Evolutionary conservation across 1,140 invertebrate genomes (phyloP).

Genomic region (Zaprionus davidi): DNA sequence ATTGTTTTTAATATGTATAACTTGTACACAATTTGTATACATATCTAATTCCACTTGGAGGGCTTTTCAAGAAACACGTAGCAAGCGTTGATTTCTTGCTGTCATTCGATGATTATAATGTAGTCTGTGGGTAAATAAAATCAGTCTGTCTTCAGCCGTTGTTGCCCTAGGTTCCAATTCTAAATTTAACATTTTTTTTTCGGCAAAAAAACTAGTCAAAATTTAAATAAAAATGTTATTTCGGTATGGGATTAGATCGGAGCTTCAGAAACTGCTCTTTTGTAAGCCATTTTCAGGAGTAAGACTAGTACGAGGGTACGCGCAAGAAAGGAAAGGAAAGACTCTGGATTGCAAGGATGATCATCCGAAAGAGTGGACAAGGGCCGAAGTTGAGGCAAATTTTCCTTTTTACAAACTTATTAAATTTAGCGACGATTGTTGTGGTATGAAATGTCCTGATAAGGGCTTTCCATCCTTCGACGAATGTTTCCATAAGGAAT

Average conservation of each 20-base stretch:
- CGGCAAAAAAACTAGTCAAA: neutral
- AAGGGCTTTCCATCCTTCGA: slow-evolving; percentile 28
- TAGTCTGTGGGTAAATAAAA: neutral
- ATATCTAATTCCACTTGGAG: no score
- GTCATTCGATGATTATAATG: neutral
- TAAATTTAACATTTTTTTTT: neutral
- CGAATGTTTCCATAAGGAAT: slow-evolving; percentile 29
- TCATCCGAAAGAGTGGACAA: slow-evolving; percentile 16
- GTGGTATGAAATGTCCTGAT: slow-evolving; percentile 10
- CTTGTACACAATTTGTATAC: neutral
- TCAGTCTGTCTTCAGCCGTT: neutral
- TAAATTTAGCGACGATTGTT: slow-evolving; percentile 30
- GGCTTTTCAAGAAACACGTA: neutral
- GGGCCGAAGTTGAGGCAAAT: neutral
- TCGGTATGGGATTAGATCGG: neutral
- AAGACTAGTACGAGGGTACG: neutral
- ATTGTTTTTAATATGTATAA: neutral
- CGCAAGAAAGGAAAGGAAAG: neutral
- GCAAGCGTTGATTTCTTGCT: neutral
- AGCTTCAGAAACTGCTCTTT: neutral
- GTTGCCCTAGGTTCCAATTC: neutral
- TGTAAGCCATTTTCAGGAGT: neutral
- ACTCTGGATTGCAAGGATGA: neutral
- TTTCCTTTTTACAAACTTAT: slow-evolving; percentile 47
- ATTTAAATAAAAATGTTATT: neutral